Base-by-base conservation (phyloP, 2,888 invertebrate species). In the Ariolimax columbianus region DNA sequence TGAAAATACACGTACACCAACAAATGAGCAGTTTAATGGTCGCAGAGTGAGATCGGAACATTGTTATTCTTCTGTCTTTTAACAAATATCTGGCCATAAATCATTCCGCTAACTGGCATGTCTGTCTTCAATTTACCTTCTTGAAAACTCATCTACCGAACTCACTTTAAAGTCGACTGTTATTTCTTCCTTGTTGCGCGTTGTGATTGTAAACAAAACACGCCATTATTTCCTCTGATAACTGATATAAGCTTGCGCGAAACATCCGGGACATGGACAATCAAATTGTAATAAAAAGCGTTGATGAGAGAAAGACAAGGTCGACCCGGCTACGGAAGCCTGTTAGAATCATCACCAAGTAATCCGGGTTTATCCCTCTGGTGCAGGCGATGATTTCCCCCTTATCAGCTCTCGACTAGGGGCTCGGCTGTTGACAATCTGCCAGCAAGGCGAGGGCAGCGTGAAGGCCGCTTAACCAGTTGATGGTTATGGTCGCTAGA, bases 341-440 rank as follows among this genome's bases (percentile, higher is more conserved):
- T 82, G 82, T 63, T 38, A 82, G 75, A 82, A 75, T 82, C 73
- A 82, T 82, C 82, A 82, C 38, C 17, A 17, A 40, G 36, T 82
- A 33, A 72, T 82, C 73, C 40, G 38, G 73, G 55, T 72, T 82
- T 82, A 82, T 82, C 82, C 82, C 40, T 43, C 82, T 73, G 36
- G 73, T 63, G 59, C 82, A 82, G 82, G 59, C 82, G 82, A 40
- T 55, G 82, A 73, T 73, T 55, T 55, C 30, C 19, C n/a, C 63
- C 79, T 82, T 82, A 82, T 82, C 82, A 79, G 82, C 82, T 17
- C 82, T 72, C 59, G 73, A 82, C 82, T 40, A 6, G 55, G 38
- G 75, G 73, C 43, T 82, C 63, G 73, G 43, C 59, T 82, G 82
- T 82, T 82, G 82, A 82, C 73, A 79, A 36, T 79, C 79, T 79